These are phyloP conservation scores for Platynereis dumerilii DNA, from an alignment of 2,888 invertebrate genomes.

Conservation along the genomic window DNA sequence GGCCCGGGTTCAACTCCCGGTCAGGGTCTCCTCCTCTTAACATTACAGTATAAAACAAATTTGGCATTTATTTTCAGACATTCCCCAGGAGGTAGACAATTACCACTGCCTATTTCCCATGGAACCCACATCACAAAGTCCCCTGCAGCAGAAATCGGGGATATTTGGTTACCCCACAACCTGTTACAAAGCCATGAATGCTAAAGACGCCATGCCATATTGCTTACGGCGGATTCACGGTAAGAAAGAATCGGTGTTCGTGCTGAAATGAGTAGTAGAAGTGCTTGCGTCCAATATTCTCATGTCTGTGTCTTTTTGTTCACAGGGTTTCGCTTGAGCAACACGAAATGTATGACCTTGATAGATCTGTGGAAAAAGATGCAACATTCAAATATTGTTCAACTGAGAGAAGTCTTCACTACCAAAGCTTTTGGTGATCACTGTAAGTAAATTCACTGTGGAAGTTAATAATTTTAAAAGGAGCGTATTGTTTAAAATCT, in stretches of 20 bases:
- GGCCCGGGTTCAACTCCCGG: too few species aligned
- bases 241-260: conserved; percentile 41
- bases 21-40: too few species aligned
- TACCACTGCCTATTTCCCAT: conserved; percentile 87
- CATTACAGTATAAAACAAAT: too few species aligned
- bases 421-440: conserved; percentile 93
- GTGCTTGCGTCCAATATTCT: too few species aligned
- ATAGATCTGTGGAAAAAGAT: conserved; percentile 96
- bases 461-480: too few species aligned
- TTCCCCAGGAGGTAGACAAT: conserved; percentile 88
- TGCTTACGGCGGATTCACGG: conserved; percentile 89
- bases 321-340: conserved; percentile 78
- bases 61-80: conserved; percentile 71
- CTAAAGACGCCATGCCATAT: conserved; percentile 74
- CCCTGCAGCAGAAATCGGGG: conserved; percentile 70
- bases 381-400: conserved; percentile 92
- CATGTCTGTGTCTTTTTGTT: conserved; percentile 9
- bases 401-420: conserved; percentile 89
- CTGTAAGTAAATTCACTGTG: conserved; percentile 59
- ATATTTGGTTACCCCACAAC: conserved; percentile 79
- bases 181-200: conserved; percentile 80
- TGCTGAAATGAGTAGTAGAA: too few species aligned
- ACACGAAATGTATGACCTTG: conserved; percentile 81
- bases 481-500: too few species aligned
- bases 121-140: conserved; percentile 70